phyloP scores from a whole-genome alignment of 2,797 vertebrate genomes.

The Holocentrus rufus region DNA sequence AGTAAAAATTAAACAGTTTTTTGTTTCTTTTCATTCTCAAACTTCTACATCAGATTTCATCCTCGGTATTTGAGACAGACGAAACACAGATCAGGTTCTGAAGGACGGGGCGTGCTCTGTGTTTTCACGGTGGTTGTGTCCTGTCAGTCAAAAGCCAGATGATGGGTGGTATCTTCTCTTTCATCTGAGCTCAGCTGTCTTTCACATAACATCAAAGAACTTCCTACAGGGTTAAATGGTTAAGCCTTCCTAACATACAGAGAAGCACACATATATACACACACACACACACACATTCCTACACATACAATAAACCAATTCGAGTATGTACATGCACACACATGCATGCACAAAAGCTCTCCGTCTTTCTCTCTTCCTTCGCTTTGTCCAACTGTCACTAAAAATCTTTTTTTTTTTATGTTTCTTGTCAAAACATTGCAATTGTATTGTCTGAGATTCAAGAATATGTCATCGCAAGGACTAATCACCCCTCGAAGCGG shows the following conservation, averaged over 20 bases:
- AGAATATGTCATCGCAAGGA: background rate
- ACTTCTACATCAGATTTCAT: too few relatives aligned
- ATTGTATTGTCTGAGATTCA: background rate
- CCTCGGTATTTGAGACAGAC: background rate
- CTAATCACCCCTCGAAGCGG: background rate
- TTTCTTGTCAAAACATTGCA: background rate
- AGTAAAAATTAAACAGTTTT: too few relatives aligned
- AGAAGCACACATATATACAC: conserved; percentile 27
- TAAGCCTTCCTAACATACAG: conserved; percentile 36
- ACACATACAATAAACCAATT: background rate
- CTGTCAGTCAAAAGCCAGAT: conserved; percentile 53
- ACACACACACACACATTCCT: conserved; percentile 22
- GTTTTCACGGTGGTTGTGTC: conserved; percentile 23
- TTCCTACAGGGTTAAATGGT: conserved; percentile 49
- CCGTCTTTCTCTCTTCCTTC: background rate
- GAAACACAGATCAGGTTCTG: conserved; percentile 8
- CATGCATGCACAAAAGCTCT: too few relatives aligned
- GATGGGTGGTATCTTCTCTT: conserved; percentile 44
- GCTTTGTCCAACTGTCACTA: background rate
- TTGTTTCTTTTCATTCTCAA: too few relatives aligned
- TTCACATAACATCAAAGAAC: conserved; percentile 57
- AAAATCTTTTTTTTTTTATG: background rate
- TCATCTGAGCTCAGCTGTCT: conserved; percentile 53
- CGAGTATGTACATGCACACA: background rate
- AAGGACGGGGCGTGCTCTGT: conserved; percentile 24